These are phyloP conservation scores for Rhopilema esculentum DNA, from an alignment of 30 jellyfish, hydroid and myxozoan species.

Conservation along the genomic window DNA sequence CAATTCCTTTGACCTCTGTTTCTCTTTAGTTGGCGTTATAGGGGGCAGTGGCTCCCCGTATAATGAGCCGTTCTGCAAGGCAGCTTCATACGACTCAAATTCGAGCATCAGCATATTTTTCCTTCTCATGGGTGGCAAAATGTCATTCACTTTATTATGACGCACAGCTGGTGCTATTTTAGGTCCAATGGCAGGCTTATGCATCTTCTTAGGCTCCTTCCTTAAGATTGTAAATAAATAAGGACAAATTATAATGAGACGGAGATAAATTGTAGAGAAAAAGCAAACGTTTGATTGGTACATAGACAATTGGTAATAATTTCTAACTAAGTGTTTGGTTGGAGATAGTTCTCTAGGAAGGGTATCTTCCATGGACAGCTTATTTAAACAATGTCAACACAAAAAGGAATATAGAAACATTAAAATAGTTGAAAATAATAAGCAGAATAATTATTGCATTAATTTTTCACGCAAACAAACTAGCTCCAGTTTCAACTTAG, in stretches of 20 bases:
- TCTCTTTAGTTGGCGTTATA: constrained; percentile 2
- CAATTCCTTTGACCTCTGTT: background rate
- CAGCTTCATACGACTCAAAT: constrained; percentile 62
- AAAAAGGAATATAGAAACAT: too few relatives aligned
- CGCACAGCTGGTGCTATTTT: constrained; percentile 43
- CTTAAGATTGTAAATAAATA: constrained; percentile 1
- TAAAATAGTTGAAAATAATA: too few relatives aligned
- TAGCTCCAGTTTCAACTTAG: too few relatives aligned
- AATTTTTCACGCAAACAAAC: too few relatives aligned
- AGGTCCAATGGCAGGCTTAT: constrained; percentile 64
- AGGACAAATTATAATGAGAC: background rate
- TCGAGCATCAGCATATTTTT: constrained; percentile 74
- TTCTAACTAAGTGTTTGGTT: too few relatives aligned
- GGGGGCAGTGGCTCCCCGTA: constrained; percentile 46
- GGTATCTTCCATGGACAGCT: too few relatives aligned
- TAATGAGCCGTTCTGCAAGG: constrained; percentile 38
- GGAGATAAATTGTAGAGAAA: background rate
- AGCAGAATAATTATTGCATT: too few relatives aligned
- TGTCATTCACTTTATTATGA: constrained; percentile 55
- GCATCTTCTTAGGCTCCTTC: constrained; percentile 36
- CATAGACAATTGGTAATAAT: too few relatives aligned
- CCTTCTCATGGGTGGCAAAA: constrained; percentile 63
- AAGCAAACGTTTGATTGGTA: background rate
- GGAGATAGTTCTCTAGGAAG: too few relatives aligned
- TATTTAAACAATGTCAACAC: too few relatives aligned